Evolutionary conservation across 2,888 invertebrate genomes (phyloP).

Genomic region (Lasioglossum leucozonium): DNA sequence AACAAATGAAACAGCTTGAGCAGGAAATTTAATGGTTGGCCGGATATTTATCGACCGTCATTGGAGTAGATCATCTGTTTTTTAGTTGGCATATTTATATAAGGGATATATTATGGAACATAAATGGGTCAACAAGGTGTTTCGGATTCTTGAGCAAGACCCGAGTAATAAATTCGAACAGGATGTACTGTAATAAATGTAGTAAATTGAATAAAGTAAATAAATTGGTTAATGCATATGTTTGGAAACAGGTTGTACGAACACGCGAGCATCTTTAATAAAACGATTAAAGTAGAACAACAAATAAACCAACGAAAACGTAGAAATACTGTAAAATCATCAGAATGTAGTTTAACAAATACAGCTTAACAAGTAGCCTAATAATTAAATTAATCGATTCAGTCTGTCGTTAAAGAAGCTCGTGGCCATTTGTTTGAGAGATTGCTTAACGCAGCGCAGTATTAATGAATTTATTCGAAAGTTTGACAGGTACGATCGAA

Average conservation of each 20-base stretch:
- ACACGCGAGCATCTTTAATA: neutral
- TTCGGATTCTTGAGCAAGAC: neutral
- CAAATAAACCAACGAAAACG: neutral
- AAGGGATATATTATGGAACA: neutral
- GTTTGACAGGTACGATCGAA: conserved; percentile 5
- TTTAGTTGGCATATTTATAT: neutral
- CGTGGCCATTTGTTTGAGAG: neutral
- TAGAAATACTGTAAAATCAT: neutral
- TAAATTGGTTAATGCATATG: neutral
- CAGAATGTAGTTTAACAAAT: neutral
- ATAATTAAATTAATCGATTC: neutral
- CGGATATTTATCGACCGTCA: neutral
- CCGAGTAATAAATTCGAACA: neutral
- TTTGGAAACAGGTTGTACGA: neutral
- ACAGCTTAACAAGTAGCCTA: neutral
- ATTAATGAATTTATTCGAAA: conserved; percentile 5
- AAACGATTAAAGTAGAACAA: neutral
- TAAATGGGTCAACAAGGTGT: neutral
- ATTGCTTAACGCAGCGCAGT: neutral
- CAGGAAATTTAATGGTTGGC: neutral
- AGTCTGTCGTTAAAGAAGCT: neutral
- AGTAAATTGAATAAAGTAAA: neutral
- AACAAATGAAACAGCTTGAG: neutral
- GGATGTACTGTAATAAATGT: neutral
- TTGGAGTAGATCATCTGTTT: neutral